phyloP scores from a whole-genome alignment of 2,113 vertebrate genomes.

The Pachycephala philippinensis region DNA sequence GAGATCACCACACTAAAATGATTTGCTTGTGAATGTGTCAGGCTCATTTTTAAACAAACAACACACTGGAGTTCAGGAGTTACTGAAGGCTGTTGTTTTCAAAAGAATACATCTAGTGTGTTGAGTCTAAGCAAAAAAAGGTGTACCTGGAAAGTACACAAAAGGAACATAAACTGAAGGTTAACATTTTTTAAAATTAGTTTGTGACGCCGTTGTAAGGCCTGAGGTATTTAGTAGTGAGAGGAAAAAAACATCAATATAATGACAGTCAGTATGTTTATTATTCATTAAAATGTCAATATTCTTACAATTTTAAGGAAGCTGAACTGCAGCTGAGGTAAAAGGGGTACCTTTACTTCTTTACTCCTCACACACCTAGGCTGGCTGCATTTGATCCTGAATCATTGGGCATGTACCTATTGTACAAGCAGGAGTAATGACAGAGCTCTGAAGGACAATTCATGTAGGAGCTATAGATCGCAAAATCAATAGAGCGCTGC shows the following conservation, averaged over 20 bases:
- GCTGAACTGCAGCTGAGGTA: background rate
- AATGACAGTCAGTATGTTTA: background rate
- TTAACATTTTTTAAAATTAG: background rate
- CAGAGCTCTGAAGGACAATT: slow-evolving; percentile 41
- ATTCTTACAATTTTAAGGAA: background rate
- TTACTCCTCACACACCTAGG: background rate
- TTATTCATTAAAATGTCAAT: background rate
- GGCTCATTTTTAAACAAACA: background rate
- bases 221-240: background rate
- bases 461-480: background rate
- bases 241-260: background rate
- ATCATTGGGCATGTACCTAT: background rate
- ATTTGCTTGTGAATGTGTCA: background rate
- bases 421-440: background rate
- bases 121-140: background rate
- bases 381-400: background rate
- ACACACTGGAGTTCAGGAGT: background rate
- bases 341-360: background rate
- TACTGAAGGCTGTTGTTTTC: background rate
- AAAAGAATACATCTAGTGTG: background rate
- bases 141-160: background rate
- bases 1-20: background rate
- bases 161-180: background rate
- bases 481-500: slow-evolving; percentile 10
- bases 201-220: background rate